Evolutionary conservation across 53 echinoderm and acorn worm genomes (phyloP), one percentile per base, ranked within the genome.

Genomic region (Astropecten irregularis): DNA sequence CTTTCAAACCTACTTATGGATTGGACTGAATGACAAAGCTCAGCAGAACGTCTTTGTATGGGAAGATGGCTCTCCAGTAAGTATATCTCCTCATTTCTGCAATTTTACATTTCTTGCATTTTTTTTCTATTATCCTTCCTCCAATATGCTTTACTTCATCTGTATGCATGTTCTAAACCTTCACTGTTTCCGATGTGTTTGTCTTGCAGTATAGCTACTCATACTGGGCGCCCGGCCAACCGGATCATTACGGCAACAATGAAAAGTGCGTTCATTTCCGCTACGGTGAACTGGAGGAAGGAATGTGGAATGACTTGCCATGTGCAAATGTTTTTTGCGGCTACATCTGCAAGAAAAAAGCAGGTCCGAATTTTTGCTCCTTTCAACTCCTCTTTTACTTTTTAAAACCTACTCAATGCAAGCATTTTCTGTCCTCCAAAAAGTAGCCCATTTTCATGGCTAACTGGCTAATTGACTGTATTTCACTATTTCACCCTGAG

Each of bases 191-290:
- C n/a, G n/a, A n/a, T n/a, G n/a, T n/a, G n/a, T n/a, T n/a, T n/a
- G n/a, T n/a, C 16, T 65, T 66, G 39, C 57, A 94, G 94, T 74
- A 66, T 68, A 81, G 67, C 61, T 94, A 83, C 50, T 66, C 42
- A 14, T 94, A 97, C 88, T 97, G 97, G 97, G 89, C 83, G 9
- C 97, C 97, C 0, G 97, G 94, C 3, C 92, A 97, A 63, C 97
- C 97, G 8, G 79, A 79, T 30, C 44, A 79, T 29, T 79, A 31
- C 25, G 87, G 89, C 25, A 76, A 83, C 16, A 40, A 16, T n/a
- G 95, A 97, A 39, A 88, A 92, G 35, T 97, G 97, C 63, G 84
- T 90, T 9, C 94, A 94, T 76, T 37, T 91, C 38, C 92, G 90
- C 11, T 74, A 79, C 20, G 85, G 90, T 15, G 83, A 92, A 81